phyloP scores from a whole-genome alignment of 1,140 invertebrate genomes.

The Gryllus bimaculatus region DNA sequence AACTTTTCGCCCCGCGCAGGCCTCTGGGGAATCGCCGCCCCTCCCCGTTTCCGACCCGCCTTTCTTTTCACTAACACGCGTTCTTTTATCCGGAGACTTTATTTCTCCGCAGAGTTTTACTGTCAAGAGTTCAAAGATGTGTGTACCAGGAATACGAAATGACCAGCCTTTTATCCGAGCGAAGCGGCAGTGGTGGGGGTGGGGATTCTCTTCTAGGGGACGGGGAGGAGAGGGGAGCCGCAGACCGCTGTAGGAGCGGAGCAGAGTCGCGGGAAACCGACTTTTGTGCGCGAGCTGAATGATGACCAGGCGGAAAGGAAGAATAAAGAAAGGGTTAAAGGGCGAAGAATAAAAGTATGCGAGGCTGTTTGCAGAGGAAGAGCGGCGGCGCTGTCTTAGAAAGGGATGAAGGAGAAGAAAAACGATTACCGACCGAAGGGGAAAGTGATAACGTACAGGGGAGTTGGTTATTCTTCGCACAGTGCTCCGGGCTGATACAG shows the following conservation, averaged over 20 bases:
- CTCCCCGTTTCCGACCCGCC: background rate
- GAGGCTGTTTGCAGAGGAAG: too few species aligned
- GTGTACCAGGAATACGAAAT: constrained; percentile 19
- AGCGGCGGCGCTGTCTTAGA: too few species aligned
- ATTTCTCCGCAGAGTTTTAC: constrained; percentile 18
- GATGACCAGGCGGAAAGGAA: constrained; percentile 7
- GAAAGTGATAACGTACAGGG: too few species aligned
- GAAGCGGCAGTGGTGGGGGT: too few species aligned
- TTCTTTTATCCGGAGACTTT: constrained; percentile 12
- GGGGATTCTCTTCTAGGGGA: background rate
- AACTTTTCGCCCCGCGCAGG: background rate
- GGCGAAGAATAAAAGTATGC: background rate
- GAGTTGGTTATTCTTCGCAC: too few species aligned
- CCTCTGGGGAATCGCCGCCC: background rate
- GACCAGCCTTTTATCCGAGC: constrained; percentile 9
- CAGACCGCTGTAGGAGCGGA: background rate
- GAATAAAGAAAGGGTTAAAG: background rate
- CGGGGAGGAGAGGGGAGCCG: background rate
- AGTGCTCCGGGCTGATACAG: too few species aligned
- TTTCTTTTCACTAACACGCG: constrained; percentile 8
- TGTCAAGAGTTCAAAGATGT: constrained; percentile 18
- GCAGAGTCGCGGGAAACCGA: background rate
- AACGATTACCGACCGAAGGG: too few species aligned
- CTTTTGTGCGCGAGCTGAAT: constrained; percentile 14
- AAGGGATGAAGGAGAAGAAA: too few species aligned